Percentiles rank a stretch among this genome's conserved stretches.
Evolutionary conservation across 2,113 vertebrate species (phyloP).

Genomic region (Suncus etruscus): DNA sequence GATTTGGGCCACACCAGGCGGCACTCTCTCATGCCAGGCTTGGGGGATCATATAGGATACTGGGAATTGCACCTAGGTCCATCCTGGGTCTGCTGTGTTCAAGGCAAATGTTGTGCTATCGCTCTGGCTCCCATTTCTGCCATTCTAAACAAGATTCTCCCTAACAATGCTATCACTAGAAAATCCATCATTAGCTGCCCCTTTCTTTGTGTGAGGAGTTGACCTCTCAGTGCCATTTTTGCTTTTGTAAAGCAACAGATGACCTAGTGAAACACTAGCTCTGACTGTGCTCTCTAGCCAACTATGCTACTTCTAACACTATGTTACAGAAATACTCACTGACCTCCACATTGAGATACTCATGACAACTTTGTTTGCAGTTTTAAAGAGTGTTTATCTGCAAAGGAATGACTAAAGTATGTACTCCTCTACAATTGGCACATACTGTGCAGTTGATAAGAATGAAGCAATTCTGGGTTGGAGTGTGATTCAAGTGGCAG

Average conservation of each 20-base stretch:
- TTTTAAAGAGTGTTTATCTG: background rate
- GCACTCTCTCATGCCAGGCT: too few species aligned
- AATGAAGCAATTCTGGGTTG: background rate
- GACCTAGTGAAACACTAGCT: background rate
- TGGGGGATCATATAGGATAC: too few species aligned
- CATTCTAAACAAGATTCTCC: background rate
- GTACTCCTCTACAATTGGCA: background rate
- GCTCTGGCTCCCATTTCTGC: background rate
- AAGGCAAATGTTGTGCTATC: too few species aligned
- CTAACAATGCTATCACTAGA: slow-evolving; percentile 9
- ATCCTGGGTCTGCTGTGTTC: too few species aligned
- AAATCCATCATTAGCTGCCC: background rate
- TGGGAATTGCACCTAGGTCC: too few species aligned
- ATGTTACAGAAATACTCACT: background rate
- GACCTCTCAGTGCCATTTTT: background rate
- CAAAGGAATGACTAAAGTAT: background rate
- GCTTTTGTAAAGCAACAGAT: background rate
- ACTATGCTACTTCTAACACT: background rate
- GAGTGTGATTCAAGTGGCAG: too few species aligned
- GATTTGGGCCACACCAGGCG: too few species aligned
- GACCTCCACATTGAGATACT: background rate
- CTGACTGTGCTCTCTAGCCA: background rate
- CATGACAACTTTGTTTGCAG: background rate
- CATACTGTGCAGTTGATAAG: background rate
- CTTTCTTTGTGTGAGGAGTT: background rate